Evolutionary conservation across 2,888 invertebrate species (phyloP).

Genomic region (Lysandra coridon): DNA sequence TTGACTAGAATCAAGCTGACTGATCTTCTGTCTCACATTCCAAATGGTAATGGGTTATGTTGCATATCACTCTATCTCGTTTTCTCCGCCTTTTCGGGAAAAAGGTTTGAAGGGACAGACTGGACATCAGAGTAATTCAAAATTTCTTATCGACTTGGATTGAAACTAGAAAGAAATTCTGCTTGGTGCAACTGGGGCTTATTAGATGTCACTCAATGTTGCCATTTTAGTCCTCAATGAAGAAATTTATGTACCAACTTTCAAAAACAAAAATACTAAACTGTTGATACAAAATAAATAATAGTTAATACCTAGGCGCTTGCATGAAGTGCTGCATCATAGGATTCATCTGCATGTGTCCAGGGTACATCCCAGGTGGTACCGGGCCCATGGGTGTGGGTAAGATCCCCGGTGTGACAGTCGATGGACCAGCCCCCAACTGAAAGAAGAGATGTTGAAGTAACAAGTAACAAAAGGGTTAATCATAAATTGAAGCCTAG

Average conservation of each 20-base stretch:
- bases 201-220: background rate
- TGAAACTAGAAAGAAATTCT: too few species aligned
- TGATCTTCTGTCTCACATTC: too few species aligned
- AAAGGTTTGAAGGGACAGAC: too few species aligned
- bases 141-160: too few species aligned
- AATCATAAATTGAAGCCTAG: background rate
- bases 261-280: background rate
- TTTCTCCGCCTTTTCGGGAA: too few species aligned
- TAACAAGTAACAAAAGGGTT: background rate
- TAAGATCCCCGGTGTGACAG: constrained; percentile 81
- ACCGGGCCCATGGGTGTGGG: constrained; percentile 82
- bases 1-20: too few species aligned
- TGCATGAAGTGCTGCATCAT: constrained; percentile 89
- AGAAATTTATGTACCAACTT: background rate
- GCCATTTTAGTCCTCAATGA: background rate
- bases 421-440: constrained; percentile 81
- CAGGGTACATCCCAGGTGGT: constrained; percentile 84
- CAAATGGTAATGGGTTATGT: too few species aligned
- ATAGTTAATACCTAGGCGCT: constrained; percentile 64
- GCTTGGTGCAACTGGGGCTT: too few species aligned
- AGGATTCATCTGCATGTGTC: constrained; percentile 85
- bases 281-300: background rate
- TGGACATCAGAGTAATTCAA: too few species aligned
- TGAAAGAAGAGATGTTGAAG: constrained; percentile 41
- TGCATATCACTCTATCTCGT: too few species aligned